Evolutionary conservation across 2,888 invertebrate genomes (phyloP), one percentile per base, ranked within the genome.

Genomic region (Caenorhabditis sinica): DNA sequence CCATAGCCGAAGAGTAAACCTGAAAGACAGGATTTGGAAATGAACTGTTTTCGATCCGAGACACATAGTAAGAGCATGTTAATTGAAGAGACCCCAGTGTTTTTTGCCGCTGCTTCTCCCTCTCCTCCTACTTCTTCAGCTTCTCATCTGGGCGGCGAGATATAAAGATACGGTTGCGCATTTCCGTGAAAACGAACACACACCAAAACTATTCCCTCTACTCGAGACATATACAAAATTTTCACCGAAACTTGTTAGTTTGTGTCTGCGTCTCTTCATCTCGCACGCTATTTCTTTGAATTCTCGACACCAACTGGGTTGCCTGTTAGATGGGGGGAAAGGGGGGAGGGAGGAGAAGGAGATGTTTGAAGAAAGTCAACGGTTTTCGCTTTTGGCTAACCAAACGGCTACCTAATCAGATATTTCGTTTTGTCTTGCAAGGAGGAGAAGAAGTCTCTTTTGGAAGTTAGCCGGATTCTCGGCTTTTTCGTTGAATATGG

Each of bases 21-120:
- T 80, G 80, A 80, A 80, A 80, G 80, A 80, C 80, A 80, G 80
- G 80, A 80, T 80, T 80, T 80, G 80, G 80, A 80, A 80, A 80
- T 80, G 80, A 80, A 80, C 79, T 79, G 72, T 72, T 79, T 77
- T 77, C 77, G 77, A 77, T 69, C 63, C 69, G 53, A 61, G 49
- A 60, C 60, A 68, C 51, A n/a, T 6, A 23, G 20, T 33, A 40
- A 56, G 56, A 56, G 25, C 28, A 69, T 69, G 68, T 60, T 77
- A 77, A 77, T 77, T 77, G 69, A 69, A 30, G 77, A 77, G 77
- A 69, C 61, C 53, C 43, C 43, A 40, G 20, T 33, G 30, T 23
- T 49, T 20, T 20, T 49, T 20, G n/a, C n/a, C n/a, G n/a, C n/a
- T n/a, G n/a, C n/a, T n/a, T n/a, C n/a, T n/a, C n/a, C n/a, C n/a